Percentiles rank a stretch among this genome's conserved stretches.
Evolutionary conservation across 2,797 vertebrate species (phyloP).

Genomic region (Rhadinocentrus ornatus): DNA sequence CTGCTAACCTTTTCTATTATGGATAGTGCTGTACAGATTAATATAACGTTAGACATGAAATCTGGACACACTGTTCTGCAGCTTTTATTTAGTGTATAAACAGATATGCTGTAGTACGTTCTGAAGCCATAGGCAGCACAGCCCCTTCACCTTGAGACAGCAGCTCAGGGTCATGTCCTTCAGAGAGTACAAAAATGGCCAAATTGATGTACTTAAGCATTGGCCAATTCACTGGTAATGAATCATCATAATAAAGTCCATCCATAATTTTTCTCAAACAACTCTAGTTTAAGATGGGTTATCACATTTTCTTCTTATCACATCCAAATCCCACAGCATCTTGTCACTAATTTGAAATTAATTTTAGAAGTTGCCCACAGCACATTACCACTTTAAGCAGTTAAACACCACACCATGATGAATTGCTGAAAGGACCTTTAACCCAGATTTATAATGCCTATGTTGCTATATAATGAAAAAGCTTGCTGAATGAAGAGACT

Average conservation of each 20-base stretch:
- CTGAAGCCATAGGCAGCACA: background rate
- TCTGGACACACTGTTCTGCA: constrained; percentile 6
- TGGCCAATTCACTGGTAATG: constrained; percentile 14
- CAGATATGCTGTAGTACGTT: background rate
- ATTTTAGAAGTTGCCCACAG: constrained; percentile 34
- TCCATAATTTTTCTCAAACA: background rate
- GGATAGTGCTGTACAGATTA: constrained; percentile 3
- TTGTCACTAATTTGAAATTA: constrained; percentile 42
- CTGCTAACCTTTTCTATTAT: constrained; percentile 1
- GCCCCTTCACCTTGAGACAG: constrained; percentile 24
- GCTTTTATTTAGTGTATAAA: background rate
- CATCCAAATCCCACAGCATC: constrained; percentile 8
- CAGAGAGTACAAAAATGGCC: constrained; percentile 21
- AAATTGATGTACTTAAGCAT: constrained; percentile 31
- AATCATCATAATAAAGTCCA: constrained; percentile 22
- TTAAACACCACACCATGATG: constrained; percentile 11
- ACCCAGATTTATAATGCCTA: constrained; percentile 25
- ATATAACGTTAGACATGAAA: constrained; percentile 2
- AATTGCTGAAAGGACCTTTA: constrained; percentile 21
- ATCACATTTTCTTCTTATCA: background rate
- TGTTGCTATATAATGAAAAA: constrained; percentile 10
- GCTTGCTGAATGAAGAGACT: constrained; percentile 17
- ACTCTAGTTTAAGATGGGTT: constrained; percentile 11
- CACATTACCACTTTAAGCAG: constrained; percentile 6
- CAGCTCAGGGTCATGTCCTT: constrained; percentile 44